Evolutionary conservation across 2,113 vertebrate genomes (phyloP).

Genomic region (Nannobrachium achirus): DNA sequence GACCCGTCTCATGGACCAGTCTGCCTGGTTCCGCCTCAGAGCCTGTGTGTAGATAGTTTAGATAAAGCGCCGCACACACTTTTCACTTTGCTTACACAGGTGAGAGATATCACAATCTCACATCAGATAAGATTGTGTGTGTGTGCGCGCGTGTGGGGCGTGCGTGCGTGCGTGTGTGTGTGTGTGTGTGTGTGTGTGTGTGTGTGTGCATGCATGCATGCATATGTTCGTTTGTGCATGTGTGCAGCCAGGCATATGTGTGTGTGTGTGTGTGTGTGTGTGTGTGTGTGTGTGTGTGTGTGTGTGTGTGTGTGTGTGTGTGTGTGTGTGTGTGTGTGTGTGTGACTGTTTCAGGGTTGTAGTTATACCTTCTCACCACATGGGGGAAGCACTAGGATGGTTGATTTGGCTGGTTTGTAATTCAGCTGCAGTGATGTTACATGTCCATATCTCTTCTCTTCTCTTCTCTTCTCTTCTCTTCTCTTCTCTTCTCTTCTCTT

Average conservation of each 20-base stretch:
- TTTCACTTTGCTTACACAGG: neutral
- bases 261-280: neutral
- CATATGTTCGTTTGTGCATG: too few relatives aligned
- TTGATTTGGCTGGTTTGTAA: neutral
- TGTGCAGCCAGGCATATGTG: neutral
- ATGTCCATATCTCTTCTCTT: too few relatives aligned
- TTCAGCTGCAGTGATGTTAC: too few relatives aligned
- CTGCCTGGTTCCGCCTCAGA: conserved; percentile 7
- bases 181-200: too few relatives aligned
- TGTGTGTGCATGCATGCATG: conserved; percentile 1
- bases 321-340: conserved; percentile 1
- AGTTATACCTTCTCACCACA: conserved; percentile 22
- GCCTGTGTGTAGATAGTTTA: neutral
- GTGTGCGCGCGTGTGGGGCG: neutral
- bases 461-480: too few relatives aligned
- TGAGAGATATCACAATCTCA: too few relatives aligned
- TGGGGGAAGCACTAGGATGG: conserved; percentile 17
- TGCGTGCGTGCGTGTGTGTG: neutral
- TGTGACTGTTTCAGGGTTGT: neutral
- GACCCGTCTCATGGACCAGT: neutral
- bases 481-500: too few relatives aligned
- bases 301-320: too few relatives aligned
- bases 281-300: too few relatives aligned
- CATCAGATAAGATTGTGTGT: neutral
- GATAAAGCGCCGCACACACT: neutral